Evolutionary conservation across 2,888 invertebrate genomes (phyloP).

Genomic region (Xylota segnis): DNA sequence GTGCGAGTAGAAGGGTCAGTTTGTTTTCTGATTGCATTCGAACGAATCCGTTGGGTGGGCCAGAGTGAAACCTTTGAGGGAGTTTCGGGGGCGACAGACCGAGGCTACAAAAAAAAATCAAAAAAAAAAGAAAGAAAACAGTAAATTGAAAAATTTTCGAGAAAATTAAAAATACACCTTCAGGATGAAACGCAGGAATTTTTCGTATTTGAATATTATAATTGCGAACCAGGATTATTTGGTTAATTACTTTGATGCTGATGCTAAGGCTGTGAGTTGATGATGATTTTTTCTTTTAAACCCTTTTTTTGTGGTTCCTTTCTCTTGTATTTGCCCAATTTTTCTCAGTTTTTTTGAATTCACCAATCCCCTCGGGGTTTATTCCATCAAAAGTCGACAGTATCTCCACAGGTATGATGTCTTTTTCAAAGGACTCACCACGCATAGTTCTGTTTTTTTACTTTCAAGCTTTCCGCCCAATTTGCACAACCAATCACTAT

Average conservation of each 20-base stretch:
- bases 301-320: not conserved
- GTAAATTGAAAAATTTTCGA: constrained; percentile 57
- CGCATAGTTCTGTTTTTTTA: too few species aligned
- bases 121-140: constrained; percentile 27
- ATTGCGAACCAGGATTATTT: constrained; percentile 57
- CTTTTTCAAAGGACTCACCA: not conserved
- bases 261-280: constrained; percentile 6
- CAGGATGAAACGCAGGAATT: constrained; percentile 45
- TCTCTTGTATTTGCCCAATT: not conserved
- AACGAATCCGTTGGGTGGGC: not conserved
- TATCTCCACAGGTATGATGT: not conserved
- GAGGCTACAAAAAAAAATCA: constrained; percentile 34
- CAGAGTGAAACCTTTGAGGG: constrained; percentile 33
- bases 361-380: not conserved
- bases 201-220: constrained; percentile 60
- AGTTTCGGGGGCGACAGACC: constrained; percentile 60
- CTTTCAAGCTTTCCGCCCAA: too few species aligned
- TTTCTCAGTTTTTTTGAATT: not conserved
- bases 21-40: constrained; percentile 59
- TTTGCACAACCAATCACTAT: not conserved
- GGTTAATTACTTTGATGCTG: constrained; percentile 62
- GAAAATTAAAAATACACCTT: constrained; percentile 68
- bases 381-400: not conserved
- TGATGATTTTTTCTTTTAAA: not conserved
- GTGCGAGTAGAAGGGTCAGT: constrained; percentile 69